phyloP scores from a whole-genome alignment of 2,113 vertebrate species.

The Penelope pileata region DNA sequence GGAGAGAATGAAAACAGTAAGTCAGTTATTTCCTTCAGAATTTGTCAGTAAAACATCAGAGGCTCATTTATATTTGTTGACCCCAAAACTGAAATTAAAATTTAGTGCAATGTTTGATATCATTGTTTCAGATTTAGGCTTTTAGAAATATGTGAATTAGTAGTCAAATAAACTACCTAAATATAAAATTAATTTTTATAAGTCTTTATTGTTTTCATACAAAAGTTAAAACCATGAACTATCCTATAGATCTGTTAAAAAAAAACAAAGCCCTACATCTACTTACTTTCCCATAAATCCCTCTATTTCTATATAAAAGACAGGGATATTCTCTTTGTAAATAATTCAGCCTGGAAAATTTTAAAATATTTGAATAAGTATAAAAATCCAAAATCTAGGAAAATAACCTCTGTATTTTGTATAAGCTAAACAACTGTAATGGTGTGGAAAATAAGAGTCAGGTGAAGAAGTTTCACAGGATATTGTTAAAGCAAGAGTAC shows the following conservation, averaged over 20 bases:
- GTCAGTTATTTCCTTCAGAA: not conserved
- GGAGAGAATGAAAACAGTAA: not conserved
- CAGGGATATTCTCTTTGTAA: not conserved
- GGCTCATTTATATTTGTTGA: not conserved
- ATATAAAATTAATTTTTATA: not conserved
- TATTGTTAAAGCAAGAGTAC: not conserved
- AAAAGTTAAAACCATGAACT: not conserved
- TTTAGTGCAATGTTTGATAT: not conserved
- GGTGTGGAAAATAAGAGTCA: not conserved
- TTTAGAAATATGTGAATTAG: not conserved
- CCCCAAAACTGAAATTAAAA: not conserved
- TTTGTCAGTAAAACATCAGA: not conserved
- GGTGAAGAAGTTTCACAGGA: not conserved
- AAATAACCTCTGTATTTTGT: not conserved
- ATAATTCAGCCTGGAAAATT: not conserved
- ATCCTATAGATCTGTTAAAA: not conserved
- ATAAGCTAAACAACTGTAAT: not conserved
- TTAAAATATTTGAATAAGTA: not conserved
- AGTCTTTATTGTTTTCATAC: not conserved
- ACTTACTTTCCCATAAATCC: not conserved
- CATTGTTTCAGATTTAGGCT: not conserved
- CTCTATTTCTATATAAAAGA: not conserved
- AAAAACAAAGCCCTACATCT: not conserved
- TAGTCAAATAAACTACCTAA: not conserved
- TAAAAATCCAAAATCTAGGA: not conserved